A percentile compares a stretch with the other conserved stretches of the same genome.
phyloP scores from a whole-genome alignment of 2,797 vertebrate genomes.

The Tadarida brasiliensis region DNA sequence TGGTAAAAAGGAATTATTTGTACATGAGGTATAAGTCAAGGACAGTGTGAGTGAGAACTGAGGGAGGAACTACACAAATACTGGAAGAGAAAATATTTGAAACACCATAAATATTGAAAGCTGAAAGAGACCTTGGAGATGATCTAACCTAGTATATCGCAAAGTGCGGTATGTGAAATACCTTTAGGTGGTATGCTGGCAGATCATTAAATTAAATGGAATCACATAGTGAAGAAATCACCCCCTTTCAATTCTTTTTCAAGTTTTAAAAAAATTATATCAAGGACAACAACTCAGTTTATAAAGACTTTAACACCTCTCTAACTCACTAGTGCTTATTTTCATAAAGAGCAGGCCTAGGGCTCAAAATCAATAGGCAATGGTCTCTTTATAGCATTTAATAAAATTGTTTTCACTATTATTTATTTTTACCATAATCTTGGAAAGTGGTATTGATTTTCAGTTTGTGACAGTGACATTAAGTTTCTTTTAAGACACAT shows the following conservation, averaged over 20 bases:
- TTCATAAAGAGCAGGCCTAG: background rate
- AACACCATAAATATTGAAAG: background rate
- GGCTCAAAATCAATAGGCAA: background rate
- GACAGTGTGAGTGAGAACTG: background rate
- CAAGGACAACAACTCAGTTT: background rate
- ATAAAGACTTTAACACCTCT: background rate
- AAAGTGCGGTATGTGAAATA: background rate
- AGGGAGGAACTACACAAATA: background rate
- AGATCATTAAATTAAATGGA: constrained; percentile 24
- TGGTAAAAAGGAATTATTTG: background rate
- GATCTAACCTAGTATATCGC: background rate
- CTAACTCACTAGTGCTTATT: constrained; percentile 25
- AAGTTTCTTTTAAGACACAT: background rate
- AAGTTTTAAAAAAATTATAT: background rate
- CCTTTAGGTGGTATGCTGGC: background rate
- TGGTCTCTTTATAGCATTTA: background rate
- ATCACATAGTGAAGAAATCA: background rate
- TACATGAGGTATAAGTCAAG: background rate
- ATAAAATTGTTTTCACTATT: constrained; percentile 21
- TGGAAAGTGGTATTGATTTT: background rate
- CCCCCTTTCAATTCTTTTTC: background rate
- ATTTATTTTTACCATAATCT: constrained; percentile 37
- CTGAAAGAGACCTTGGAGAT: background rate
- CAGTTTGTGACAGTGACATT: background rate
- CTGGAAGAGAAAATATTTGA: constrained; percentile 14